Evolutionary conservation across 2,888 invertebrate genomes (phyloP).

Genomic region (Erebia palarica): DNA sequence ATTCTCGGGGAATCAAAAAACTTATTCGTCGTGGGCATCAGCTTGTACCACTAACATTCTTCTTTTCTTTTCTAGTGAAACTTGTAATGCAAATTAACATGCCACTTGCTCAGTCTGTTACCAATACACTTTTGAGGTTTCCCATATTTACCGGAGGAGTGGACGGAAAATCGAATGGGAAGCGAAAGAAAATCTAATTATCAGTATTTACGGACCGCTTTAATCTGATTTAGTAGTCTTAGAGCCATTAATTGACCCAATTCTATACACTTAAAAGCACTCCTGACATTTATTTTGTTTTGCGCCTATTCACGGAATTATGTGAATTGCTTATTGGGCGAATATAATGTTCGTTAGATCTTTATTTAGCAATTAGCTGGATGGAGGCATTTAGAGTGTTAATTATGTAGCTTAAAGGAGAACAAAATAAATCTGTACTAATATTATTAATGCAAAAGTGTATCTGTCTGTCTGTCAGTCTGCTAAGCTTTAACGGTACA

Average conservation of each 20-base stretch:
- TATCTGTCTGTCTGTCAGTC: no score
- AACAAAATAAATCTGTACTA: not conserved
- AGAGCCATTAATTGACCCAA: constrained; percentile 27
- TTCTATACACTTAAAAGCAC: constrained; percentile 25
- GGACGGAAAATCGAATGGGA: constrained; percentile 10
- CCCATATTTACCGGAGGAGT: not conserved
- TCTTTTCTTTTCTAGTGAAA: no score
- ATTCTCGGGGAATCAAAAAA: no score
- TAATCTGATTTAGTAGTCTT: constrained; percentile 19
- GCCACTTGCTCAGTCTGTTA: not conserved
- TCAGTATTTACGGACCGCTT: constrained; percentile 16
- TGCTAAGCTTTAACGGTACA: no score
- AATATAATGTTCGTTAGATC: not conserved
- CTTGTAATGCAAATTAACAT: not conserved
- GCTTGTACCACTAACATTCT: no score
- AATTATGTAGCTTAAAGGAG: not conserved
- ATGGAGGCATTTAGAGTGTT: not conserved
- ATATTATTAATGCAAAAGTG: no score
- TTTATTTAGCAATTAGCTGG: not conserved
- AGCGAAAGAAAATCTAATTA: constrained; percentile 22
- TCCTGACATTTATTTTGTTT: constrained; percentile 14
- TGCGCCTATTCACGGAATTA: constrained; percentile 1
- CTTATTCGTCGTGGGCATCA: no score
- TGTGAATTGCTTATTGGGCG: not conserved
- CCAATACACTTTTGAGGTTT: not conserved